These are phyloP conservation scores for Mirounga angustirostris DNA, from an alignment of 2,113 vertebrate genomes.

Conservation along the genomic window DNA sequence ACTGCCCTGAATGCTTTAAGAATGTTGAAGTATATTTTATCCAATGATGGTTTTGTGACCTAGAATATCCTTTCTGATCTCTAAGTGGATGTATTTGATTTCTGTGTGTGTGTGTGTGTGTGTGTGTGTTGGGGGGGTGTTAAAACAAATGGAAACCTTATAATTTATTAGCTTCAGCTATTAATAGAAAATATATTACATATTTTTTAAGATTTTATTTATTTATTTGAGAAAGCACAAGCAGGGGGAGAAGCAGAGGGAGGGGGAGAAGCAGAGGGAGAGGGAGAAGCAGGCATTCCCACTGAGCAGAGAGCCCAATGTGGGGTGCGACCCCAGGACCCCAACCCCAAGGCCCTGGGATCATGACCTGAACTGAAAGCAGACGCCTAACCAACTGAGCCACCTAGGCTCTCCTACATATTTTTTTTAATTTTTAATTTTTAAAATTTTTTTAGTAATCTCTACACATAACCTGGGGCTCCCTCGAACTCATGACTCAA, in stretches of 20 bases:
- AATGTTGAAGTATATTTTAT: conserved; percentile 22
- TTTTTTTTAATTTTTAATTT: neutral
- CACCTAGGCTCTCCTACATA: neutral
- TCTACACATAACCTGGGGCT: neutral
- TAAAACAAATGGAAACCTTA: neutral
- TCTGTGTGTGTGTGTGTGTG: neutral
- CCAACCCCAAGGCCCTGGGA: too few species aligned
- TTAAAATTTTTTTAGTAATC: neutral
- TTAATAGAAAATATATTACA: neutral
- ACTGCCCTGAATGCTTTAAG: neutral
- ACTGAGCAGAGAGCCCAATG: too few species aligned
- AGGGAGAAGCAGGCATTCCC: too few species aligned
- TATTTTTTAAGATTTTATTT: neutral
- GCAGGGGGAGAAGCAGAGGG: too few species aligned
- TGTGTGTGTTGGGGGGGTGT: neutral
- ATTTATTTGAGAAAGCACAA: neutral
- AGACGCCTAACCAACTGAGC: neutral
- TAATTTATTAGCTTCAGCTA: neutral
- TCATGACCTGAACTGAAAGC: too few species aligned
- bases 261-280: too few species aligned
- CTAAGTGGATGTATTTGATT: neutral
- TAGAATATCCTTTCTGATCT: conserved; percentile 4
- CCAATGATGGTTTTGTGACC: neutral
- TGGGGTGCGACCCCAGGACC: too few species aligned
- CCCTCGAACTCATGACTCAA: neutral